Percentiles rank a stretch among this genome's conserved stretches.
Evolutionary conservation across 2,113 vertebrate species (phyloP).

Genomic region (Antechinus stuartii): DNA sequence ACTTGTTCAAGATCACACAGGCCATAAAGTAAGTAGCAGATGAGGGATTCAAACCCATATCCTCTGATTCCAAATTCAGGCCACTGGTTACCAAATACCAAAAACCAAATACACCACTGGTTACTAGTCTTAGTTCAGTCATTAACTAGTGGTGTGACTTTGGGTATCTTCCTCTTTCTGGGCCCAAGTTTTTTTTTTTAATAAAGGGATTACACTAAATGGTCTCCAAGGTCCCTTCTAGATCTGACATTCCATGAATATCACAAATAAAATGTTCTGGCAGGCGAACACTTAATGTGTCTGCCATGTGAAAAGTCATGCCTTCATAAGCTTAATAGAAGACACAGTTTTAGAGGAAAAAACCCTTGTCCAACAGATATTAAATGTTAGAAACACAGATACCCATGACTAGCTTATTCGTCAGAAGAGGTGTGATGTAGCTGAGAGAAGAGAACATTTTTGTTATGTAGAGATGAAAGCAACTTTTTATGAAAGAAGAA

Average conservation of each 20-base stretch:
- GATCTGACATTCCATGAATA: neutral
- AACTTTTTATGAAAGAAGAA: neutral
- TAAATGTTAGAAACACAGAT: neutral
- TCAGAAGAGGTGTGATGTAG: neutral
- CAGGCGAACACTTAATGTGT: neutral
- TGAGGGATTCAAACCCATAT: neutral
- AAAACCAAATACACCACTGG: neutral
- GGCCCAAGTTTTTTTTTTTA: neutral
- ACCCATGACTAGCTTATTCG: neutral
- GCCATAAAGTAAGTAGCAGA: neutral
- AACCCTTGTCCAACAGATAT: neutral
- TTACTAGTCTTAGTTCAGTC: neutral
- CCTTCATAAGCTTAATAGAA: neutral
- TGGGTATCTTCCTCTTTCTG: neutral
- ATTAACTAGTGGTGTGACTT: neutral
- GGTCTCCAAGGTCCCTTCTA: neutral
- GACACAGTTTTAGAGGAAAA: conserved; percentile 4
- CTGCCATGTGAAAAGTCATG: neutral
- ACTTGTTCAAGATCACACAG: neutral
- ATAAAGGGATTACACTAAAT: neutral
- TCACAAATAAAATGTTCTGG: neutral
- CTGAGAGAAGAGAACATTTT: neutral
- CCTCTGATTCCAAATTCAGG: neutral
- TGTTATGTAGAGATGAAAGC: neutral
- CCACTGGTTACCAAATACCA: neutral